Evolutionary conservation across 2,797 vertebrate genomes (phyloP), one percentile per base, ranked within the genome.

Genomic region (Spinibarbus caldwelli): DNA sequence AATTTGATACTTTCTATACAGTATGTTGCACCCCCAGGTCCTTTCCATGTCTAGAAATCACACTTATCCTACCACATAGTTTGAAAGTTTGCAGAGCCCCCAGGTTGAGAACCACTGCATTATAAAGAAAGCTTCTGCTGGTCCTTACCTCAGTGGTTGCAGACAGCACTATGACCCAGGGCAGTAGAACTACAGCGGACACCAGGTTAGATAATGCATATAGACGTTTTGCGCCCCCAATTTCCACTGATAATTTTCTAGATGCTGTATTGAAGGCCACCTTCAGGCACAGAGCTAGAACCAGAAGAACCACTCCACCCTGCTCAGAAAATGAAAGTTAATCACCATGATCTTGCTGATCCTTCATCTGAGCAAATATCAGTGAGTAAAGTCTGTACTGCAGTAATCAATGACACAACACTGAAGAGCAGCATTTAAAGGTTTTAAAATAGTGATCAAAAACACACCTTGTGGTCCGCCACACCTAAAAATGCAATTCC

Each of bases 221-320:
- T 82, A 99, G 97, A 73, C 98, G 97, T 86, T 98, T 99, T 34
- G 96, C 93, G 88, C 98, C 98, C 21, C 98, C 98, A 0, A 99
- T 89, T 92, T 99, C 98, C 83, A 98, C 90, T 0, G 97, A 97
- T 0, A 99, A 93, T 87, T 99, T 99, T 93, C 96, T 96, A 88
- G 98, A 98, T 86, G 95, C 97, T 14, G 97, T 96, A 88, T 98
- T 96, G 91, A 99, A 99, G 87, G 96, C 98, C 92, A 98, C 97
- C 92, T 98, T 99, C 90, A 97, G 95, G 89, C 95, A 98, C 89
- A 99, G 92, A 8, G 97, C 96, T 85, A 94, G 92, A 88, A 99
- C 98, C 82, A 99, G 94, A 92, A 99, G 92, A 86, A 99, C 94
- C 6, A 99, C 98, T 73, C 98, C 98, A 77, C 98, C 98, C 98